Percentiles rank a stretch among this genome's conserved stretches.
These are phyloP conservation scores for Oreortyx pictus DNA, from an alignment of 2,797 vertebrate species.

Conservation along the genomic window DNA sequence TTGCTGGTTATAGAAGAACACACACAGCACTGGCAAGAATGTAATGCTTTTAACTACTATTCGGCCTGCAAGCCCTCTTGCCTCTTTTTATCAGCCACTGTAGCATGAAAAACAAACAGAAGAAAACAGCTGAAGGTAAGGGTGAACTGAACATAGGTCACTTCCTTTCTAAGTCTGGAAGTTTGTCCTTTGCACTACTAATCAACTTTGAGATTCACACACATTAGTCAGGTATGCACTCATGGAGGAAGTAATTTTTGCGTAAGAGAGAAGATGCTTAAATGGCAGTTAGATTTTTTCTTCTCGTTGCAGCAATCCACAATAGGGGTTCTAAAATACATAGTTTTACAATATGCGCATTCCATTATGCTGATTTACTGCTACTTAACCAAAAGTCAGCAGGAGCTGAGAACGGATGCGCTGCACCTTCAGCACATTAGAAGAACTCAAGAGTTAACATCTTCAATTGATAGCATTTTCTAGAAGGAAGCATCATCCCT, in stretches of 20 bases:
- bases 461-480: constrained; percentile 9
- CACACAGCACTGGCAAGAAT: background rate
- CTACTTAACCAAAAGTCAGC: constrained; percentile 1
- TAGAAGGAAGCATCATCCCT: background rate
- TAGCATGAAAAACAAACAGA: background rate
- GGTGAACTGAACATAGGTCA: rapidly evolving
- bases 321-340: background rate
- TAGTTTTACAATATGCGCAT: background rate
- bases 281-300: background rate
- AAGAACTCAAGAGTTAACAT: constrained; percentile 35
- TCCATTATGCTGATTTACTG: background rate
- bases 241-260: background rate
- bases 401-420: background rate
- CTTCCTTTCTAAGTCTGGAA: background rate
- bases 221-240: background rate
- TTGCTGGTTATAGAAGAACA: background rate
- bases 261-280: background rate
- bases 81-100: background rate
- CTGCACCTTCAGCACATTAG: constrained; percentile 2
- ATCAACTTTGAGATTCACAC: background rate
- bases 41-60: background rate
- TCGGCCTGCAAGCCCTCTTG: background rate
- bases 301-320: background rate
- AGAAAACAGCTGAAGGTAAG: background rate
- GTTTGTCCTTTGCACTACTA: background rate